Evolutionary conservation across 2,797 vertebrate genomes (phyloP), one percentile per base, ranked within the genome.

Genomic region (Phrynocephalus forsythii): DNA sequence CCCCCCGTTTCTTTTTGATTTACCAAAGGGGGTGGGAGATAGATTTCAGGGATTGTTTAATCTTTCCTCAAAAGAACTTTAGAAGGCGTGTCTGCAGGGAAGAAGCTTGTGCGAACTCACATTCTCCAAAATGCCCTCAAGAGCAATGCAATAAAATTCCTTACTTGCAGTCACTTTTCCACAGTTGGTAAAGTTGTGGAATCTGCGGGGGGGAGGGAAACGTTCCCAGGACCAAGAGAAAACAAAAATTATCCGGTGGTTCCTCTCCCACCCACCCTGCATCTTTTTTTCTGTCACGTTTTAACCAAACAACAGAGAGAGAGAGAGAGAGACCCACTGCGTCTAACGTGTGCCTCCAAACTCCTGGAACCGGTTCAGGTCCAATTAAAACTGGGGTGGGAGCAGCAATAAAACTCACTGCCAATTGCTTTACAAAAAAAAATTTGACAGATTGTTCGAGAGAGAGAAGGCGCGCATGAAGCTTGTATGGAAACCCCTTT

Each of bases 281-380:
- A 56, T 33, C n/a, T 50, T 15, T 33, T n/a, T 50, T 82, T 50
- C 50, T 77, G 52, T 48, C 56, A 67, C 20, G 28, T 33, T 80
- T 33, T n/a, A 33, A 72, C 28, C 48, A 44, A 80, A 79, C 67
- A 73, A 75, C 26, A 26, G 60, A 18, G 76, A 80, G 60, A 48
- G 48, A 20, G 38, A 7, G 76, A 80, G 60, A 48, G 48, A 20
- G 38, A 7, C 15, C 30, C 63, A 5, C 30, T 63, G 48, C 33
- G 33, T 48, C 22, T 1, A 79, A 4, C n/a, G 30, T 86, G 10
- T 81, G n/a, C 68, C 38, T 77, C 76, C 68, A 63, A 73, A 75
- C 18, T 79, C 44, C 66, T 86, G 79, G 88, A 83, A 63, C n/a
- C 26, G 26, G 60, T 30, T 84, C 82, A 86, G 85, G 56, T 80